phyloP scores from a whole-genome alignment of 1,140 invertebrate genomes.

The Mesaphorura yosii region DNA sequence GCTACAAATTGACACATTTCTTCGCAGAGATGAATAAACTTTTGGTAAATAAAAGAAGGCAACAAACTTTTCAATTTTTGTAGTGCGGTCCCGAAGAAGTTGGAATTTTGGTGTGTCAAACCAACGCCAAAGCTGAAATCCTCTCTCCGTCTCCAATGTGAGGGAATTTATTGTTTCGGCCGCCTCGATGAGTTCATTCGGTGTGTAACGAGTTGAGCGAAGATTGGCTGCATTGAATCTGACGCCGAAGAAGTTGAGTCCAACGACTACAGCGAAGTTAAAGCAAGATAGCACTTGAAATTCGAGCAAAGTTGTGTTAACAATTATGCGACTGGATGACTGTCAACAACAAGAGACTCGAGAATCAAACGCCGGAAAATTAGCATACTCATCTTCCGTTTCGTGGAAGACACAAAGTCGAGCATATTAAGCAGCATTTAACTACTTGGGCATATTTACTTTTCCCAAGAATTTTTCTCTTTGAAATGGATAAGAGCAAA shows the following conservation, averaged over 20 bases:
- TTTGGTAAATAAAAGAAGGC: too few relatives aligned
- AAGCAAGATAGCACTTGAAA: too few relatives aligned
- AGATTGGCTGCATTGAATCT: constrained; percentile 33
- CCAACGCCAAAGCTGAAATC: constrained; percentile 55
- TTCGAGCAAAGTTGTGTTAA: too few relatives aligned
- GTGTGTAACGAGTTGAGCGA: constrained; percentile 43
- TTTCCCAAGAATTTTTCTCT: neutral
- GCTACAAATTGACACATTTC: too few relatives aligned
- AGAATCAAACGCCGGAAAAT: too few relatives aligned
- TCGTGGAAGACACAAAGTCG: too few relatives aligned
- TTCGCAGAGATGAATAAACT: too few relatives aligned
- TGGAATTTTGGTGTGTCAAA: constrained; percentile 61
- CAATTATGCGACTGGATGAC: too few relatives aligned
- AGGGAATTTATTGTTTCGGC: constrained; percentile 57
- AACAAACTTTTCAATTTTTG: constrained; percentile 60
- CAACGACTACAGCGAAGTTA: constrained; percentile 18
- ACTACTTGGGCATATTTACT: too few relatives aligned
- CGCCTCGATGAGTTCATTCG: constrained; percentile 55
- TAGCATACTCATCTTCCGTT: too few relatives aligned
- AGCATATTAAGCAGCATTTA: too few relatives aligned
- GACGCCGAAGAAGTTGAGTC: constrained; percentile 21
- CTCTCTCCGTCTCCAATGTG: constrained; percentile 63
- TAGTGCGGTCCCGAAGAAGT: constrained; percentile 51
- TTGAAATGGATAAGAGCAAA: neutral
- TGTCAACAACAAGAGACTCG: too few relatives aligned